These are phyloP conservation scores for Pantelozetes paolii DNA, from an alignment of 2,888 invertebrate genomes.

Conservation along the genomic window DNA sequence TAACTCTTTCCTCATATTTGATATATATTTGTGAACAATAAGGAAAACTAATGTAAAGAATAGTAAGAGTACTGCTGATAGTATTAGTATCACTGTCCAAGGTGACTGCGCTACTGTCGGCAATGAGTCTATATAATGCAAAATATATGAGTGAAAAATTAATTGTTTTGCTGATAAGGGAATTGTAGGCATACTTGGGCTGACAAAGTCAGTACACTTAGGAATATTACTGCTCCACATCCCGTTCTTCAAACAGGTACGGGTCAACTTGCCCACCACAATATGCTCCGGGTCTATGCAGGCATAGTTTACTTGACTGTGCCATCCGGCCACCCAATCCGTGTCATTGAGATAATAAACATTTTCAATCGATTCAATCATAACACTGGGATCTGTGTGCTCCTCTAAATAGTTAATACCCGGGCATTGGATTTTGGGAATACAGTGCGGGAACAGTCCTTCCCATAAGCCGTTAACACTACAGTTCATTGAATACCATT, in stretches of 20 bases:
- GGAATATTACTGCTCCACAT: slow-evolving; percentile 14
- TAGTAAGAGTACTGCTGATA: background rate
- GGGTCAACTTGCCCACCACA: slow-evolving; percentile 3
- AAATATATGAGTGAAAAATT: background rate
- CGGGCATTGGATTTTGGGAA: slow-evolving; percentile 4
- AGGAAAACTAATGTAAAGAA: slow-evolving; percentile 3
- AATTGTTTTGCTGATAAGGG: background rate
- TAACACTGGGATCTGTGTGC: slow-evolving; percentile 3
- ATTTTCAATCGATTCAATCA: slow-evolving; percentile 26
- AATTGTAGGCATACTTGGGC: background rate
- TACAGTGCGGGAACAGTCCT: slow-evolving; percentile 8
- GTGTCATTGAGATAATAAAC: slow-evolving; percentile 15
- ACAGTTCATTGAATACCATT: slow-evolving; percentile 30
- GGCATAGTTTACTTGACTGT: slow-evolving; percentile 12
- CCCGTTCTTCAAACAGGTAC: slow-evolving; percentile 2
- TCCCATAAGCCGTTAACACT: slow-evolving; percentile 21
- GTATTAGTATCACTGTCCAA: slow-evolving; percentile 12
- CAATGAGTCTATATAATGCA: slow-evolving; percentile 3
- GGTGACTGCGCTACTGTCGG: slow-evolving; percentile 15
- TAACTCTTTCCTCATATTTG: slow-evolving; percentile 20
- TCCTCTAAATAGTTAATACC: background rate
- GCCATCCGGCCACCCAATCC: slow-evolving; percentile 27
- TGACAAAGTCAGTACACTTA: slow-evolving; percentile 13
- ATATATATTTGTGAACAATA: background rate
- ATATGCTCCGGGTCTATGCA: slow-evolving; percentile 21